Base-by-base conservation (phyloP, 2,113 vertebrate genomes). In the Eonycteris spelaea region DNA sequence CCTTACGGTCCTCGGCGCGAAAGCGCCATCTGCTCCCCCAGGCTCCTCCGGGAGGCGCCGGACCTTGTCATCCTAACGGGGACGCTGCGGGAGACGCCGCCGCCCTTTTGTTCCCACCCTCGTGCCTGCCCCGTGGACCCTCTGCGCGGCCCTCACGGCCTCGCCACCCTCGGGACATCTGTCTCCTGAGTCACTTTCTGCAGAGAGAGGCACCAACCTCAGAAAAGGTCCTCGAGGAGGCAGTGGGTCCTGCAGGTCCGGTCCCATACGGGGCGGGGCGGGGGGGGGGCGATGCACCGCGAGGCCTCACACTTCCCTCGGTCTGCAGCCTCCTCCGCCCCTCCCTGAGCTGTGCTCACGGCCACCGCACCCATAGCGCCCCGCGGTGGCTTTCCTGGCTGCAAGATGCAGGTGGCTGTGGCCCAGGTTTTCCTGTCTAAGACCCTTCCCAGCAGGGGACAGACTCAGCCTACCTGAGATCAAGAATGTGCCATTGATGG, bases 111-210 rank as follows among this genome's bases (percentile, higher is more conserved):
- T 43, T n/a, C n/a, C n/a, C n/a, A n/a, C n/a, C n/a, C n/a, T n/a
- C n/a, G 40, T 43, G 40, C 40, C 40, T 5, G 14, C 40, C 51
- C 26, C 1, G 43, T 2, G 0, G 19, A 30, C 63, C 33, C 2
- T 22, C 45, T 6, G 16, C 55, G 2, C 7, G 0, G 51, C 65
- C 35, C 43, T 15, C 48, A 8, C 30, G 33, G 80, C 40, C 43
- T 3, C 6, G 63, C 45, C 79, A 4, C 91, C 24, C 0, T 0
- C 9, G 12, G 5, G 26, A 74, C 97, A 89, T 82, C 43, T 83
- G 95, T 77, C 91, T 97, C 96, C 96, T 93, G 80, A 22, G 40
- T 19, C 7, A 16, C 85, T 94, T 95, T 95, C 96, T 91, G 90
- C 92, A 91, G 7, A 0, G n/a, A n/a, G 8, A 18, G 15, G 53